Conservation (phyloP, 1,140 invertebrate species). For the Zeugodacus cucurbitae region DNA sequence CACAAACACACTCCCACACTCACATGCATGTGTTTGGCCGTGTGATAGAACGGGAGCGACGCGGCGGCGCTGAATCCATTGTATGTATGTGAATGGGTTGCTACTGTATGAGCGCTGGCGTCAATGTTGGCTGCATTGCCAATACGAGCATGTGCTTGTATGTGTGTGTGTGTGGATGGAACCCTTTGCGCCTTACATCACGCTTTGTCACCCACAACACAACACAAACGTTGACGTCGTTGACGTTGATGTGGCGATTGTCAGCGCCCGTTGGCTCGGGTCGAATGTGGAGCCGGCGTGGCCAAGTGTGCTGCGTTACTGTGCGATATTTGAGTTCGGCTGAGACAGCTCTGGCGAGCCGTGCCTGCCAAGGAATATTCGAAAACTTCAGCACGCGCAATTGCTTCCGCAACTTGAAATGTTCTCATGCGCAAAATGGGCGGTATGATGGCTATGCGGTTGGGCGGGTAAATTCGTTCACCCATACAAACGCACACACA, state of each 20-base stretch:
- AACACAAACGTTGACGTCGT: neutral
- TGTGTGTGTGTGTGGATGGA: neutral
- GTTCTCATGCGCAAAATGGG: slow-evolving; percentile 46
- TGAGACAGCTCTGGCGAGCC: neutral
- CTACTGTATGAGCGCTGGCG: neutral
- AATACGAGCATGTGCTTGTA: too few relatives aligned
- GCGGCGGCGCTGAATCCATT: too few relatives aligned
- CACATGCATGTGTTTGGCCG: neutral
- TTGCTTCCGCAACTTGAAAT: slow-evolving; percentile 66
- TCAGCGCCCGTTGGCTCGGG: slow-evolving; percentile 41
- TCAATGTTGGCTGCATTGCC: too few relatives aligned
- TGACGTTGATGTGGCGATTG: slow-evolving; percentile 29
- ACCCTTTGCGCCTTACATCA: slow-evolving; percentile 12
- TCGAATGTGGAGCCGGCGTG: slow-evolving; percentile 1
- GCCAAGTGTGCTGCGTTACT: slow-evolving; percentile 29
- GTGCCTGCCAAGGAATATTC: slow-evolving; percentile 52
- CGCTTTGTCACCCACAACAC: slow-evolving; percentile 15
- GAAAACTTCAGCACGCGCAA: slow-evolving; percentile 66
- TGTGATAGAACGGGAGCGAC: neutral
- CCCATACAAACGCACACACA: neutral
- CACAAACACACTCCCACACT: too few relatives aligned
- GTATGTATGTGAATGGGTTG: neutral
- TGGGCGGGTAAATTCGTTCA: neutral
- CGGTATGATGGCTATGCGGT: neutral
- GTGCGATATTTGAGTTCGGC: slow-evolving; percentile 8